Evolutionary conservation across 1,140 invertebrate genomes (phyloP), one percentile per base, ranked within the genome.

Genomic region (Achatina immaculata): DNA sequence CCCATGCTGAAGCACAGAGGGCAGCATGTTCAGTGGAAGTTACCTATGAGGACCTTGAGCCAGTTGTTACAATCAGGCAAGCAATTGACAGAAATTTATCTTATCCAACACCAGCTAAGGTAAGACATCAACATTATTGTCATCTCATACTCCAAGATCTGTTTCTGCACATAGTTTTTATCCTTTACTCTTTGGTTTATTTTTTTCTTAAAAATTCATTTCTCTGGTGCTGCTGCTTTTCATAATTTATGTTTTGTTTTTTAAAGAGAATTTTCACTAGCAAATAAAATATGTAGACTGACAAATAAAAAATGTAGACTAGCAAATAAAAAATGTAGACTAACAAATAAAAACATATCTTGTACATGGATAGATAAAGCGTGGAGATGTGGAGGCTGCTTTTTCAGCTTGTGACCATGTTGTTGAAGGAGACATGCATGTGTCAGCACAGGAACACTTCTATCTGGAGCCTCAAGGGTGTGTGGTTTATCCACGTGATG

Each of bases 401-500:
- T 94, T 98, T 80, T 83, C 90, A 42, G 90, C 93, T 74, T 93
- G 95, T 14, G 93, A 94, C 42, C 86, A 89, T 71, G 83, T 89
- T n/a, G 69, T 90, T 4, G 86, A 89, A 69, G 89, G 96, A 16
- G 94, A 95, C 88, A 92, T 96, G 62, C 93, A 94, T 83, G 95
- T 95, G 85, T 96, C 96, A 62, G 97, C 96, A 0, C 98, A 99
- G 90, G 97, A 99, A 90, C 98, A 99, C 90, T 99, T 99, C 92
- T 99, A 99, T 91, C 91, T 99, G 81, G 96, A 98, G 92, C 98
- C 97, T 0, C 94, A 97, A 21, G 90, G 83, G 7, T 86, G 89
- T 43, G 91, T 96, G 62, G 96, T 94, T 0, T 91, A 96, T 42
- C 96, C 96, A 0, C 94, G 94, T 78, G 95, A 96, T 88, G 93